Evolutionary conservation across 1,140 invertebrate genomes (phyloP).

Genomic region (Doryteuthis pealeii): DNA sequence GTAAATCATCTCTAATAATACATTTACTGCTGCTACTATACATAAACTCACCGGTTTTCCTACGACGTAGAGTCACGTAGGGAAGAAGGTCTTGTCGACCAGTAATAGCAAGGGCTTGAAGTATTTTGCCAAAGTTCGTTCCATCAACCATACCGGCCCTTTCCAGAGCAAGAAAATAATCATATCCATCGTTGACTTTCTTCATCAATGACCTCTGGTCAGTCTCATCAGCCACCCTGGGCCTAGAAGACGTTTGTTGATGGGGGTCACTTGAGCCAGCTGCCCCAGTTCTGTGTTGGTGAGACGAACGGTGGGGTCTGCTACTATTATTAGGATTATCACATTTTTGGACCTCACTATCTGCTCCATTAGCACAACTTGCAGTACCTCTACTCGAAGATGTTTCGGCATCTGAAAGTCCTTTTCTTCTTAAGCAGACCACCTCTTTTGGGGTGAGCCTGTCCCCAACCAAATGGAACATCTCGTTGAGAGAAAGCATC

Average conservation of each 20-base stretch:
- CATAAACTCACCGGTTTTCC: conserved; percentile 40
- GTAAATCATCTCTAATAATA: too few species aligned
- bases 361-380: conserved; percentile 18
- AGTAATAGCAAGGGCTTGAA: conserved; percentile 36
- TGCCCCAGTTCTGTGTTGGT: not conserved
- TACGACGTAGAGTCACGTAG: conserved; percentile 33
- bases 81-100: conserved; percentile 48
- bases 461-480: conserved; percentile 39
- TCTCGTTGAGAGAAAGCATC: conserved; percentile 28
- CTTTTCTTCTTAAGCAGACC: conserved; percentile 21
- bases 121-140: conserved; percentile 41
- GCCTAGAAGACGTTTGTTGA: not conserved
- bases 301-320: not conserved
- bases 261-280: not conserved
- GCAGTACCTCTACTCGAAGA: not conserved
- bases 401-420: not conserved
- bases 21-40: too few species aligned
- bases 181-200: conserved; percentile 38
- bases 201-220: conserved; percentile 10
- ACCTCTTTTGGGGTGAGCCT: conserved; percentile 31
- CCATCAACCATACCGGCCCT: conserved; percentile 43
- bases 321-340: not conserved
- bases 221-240: not conserved
- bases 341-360: conserved; percentile 18
- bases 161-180: conserved; percentile 43